These are phyloP conservation scores for Myotis brandtii DNA, from an alignment of 2,113 vertebrate species.

Conservation along the genomic window DNA sequence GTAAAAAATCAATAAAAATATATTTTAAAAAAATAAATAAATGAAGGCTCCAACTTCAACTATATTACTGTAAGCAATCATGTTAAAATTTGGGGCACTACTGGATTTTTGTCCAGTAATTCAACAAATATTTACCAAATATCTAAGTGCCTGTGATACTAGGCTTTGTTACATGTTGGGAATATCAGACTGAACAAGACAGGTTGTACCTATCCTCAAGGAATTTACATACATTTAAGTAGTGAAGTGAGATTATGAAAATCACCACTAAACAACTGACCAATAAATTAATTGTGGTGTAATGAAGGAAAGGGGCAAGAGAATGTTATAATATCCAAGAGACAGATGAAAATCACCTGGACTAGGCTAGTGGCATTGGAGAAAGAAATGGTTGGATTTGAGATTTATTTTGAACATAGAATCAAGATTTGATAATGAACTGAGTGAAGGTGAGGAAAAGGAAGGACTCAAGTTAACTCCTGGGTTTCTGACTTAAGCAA, in stretches of 20 bases:
- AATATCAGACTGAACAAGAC: background rate
- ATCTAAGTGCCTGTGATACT: too few relatives aligned
- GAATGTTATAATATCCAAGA: background rate
- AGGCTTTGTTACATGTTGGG: background rate
- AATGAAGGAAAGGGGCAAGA: background rate
- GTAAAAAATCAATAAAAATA: too few relatives aligned
- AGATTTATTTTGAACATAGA: constrained; percentile 18
- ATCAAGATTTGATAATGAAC: constrained; percentile 40
- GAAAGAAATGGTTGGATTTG: background rate
- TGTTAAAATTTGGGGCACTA: background rate
- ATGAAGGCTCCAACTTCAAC: constrained; percentile 14
- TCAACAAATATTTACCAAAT: too few relatives aligned
- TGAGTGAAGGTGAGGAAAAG: constrained; percentile 9
- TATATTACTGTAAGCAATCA: background rate
- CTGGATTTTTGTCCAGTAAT: too few relatives aligned
- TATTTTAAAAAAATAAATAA: background rate
- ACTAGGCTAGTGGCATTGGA: background rate
- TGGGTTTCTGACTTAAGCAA: background rate
- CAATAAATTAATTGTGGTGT: background rate
- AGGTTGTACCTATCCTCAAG: background rate
- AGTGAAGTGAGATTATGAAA: background rate
- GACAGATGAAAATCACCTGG: background rate
- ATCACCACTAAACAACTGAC: constrained; percentile 6
- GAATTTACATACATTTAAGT: constrained; percentile 22
- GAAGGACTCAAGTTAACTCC: background rate